Conservation (phyloP, 2,113 vertebrate species). For the Microcebus jonahi region DNA sequence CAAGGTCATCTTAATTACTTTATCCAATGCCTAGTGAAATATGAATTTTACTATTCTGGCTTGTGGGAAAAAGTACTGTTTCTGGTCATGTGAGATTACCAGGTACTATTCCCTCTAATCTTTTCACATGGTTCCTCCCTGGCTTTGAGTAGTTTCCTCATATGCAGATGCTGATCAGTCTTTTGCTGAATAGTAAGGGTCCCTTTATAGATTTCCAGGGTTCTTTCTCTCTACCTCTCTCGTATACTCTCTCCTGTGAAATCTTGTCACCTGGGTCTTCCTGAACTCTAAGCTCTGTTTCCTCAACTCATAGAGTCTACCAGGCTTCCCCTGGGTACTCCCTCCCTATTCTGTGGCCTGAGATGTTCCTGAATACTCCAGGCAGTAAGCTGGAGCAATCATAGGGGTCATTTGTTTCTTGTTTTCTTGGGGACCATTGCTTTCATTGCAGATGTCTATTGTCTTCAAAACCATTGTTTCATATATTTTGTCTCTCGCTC, state of each 20-base stretch:
- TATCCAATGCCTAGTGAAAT: not conserved
- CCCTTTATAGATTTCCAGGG: not conserved
- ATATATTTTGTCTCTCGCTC: not conserved
- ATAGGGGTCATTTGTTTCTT: not conserved
- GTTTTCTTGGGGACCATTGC: not conserved
- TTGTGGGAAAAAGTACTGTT: not conserved
- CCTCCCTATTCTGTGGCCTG: not conserved
- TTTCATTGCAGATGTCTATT: not conserved
- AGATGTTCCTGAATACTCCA: not conserved
- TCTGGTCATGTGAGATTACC: not conserved
- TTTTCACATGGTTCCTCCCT: not conserved
- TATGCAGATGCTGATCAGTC: not conserved
- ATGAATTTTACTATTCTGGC: not conserved
- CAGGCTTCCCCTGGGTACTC: not conserved
- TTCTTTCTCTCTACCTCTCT: not conserved
- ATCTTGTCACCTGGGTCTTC: not conserved
- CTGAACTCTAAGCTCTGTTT: not conserved
- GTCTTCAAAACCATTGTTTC: not conserved
- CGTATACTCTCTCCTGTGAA: not conserved
- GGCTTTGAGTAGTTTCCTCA: not conserved
- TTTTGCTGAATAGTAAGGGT: not conserved
- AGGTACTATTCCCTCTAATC: not conserved
- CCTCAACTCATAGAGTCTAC: not conserved
- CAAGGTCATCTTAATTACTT: not conserved
- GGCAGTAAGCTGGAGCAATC: not conserved